Evolutionary conservation across 2,888 invertebrate species (phyloP), one percentile per base, ranked within the genome.

Genomic region (Mellilla xanthometata): DNA sequence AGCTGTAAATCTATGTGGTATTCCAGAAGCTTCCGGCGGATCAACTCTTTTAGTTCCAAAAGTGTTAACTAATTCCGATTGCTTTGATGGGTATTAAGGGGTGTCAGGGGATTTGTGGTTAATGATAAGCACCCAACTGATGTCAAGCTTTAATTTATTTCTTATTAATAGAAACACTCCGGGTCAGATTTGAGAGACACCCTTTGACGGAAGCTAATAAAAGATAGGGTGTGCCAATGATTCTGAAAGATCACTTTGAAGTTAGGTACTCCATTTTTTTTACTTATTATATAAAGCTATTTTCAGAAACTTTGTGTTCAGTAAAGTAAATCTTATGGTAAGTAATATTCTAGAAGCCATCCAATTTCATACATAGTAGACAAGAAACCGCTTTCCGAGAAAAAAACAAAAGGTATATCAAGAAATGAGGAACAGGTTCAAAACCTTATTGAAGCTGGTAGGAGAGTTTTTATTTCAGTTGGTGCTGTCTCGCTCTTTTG

Each of bases 61-160:
- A 80, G 77, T 78, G 79, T 79, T 76, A 78, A 80, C 75, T 73
- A 72, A 76, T 76, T 70, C 67, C 60, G 65, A 76, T 73, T 59
- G 60, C 81, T 80, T 80, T 81, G 79, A 82, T 77, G 75, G 60
- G 62, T 73, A 69, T 68, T 72, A 69, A 71, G 63, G 62, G 66
- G 65, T 66, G 56, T 61, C 55, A 56, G 45, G 45, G 47, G 55
- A 52, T 54, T 52, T 44, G 47, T 49, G 52, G 41, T 46, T 54
- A 50, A 52, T 54, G 50, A 51, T 48, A 52, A 55, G 26, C 31
- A 30, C 31, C 30, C 33, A 27, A 46, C 53, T 50, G 49, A 52
- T 38, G 39, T 42, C 39, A 31, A 5, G 12, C 12, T 35, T 34
- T 29, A 34, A 34, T 30, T 34, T 39, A 26, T 39, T 38, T 13